Evolutionary conservation across 2,888 invertebrate species (phyloP).

Genomic region (Leptinotarsa tumamoca): DNA sequence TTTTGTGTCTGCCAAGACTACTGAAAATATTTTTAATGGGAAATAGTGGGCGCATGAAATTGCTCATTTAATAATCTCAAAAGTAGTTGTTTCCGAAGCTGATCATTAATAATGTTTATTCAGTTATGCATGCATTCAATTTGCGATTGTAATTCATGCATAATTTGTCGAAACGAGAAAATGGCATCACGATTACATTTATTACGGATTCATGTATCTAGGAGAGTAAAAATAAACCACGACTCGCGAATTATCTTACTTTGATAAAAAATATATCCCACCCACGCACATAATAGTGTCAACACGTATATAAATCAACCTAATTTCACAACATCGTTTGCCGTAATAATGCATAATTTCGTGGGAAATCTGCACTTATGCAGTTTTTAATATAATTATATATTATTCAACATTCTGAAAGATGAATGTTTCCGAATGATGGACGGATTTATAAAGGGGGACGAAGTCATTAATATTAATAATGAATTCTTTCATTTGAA

Average conservation of each 20-base stretch:
- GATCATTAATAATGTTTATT: conserved; percentile 2
- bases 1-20: not conserved
- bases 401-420: too few species aligned
- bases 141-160: conserved; percentile 1
- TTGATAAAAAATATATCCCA: too few species aligned
- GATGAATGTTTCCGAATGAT: too few species aligned
- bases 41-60: not conserved
- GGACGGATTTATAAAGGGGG: too few species aligned
- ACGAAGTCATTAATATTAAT: too few species aligned
- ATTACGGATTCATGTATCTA: not conserved
- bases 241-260: not conserved
- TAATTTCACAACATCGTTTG: too few species aligned
- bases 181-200: not conserved
- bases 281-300: too few species aligned
- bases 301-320: too few species aligned
- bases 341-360: too few species aligned
- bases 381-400: too few species aligned
- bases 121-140: not conserved
- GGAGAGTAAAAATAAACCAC: not conserved
- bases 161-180: not conserved
- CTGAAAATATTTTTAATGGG: not conserved
- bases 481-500: too few species aligned
- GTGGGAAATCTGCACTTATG: too few species aligned
- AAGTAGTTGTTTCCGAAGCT: conserved; percentile 6
- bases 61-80: conserved; percentile 1